These are phyloP conservation scores for Odontamblyopus rebecca DNA, from an alignment of 2,797 vertebrate genomes.

Conservation along the genomic window DNA sequence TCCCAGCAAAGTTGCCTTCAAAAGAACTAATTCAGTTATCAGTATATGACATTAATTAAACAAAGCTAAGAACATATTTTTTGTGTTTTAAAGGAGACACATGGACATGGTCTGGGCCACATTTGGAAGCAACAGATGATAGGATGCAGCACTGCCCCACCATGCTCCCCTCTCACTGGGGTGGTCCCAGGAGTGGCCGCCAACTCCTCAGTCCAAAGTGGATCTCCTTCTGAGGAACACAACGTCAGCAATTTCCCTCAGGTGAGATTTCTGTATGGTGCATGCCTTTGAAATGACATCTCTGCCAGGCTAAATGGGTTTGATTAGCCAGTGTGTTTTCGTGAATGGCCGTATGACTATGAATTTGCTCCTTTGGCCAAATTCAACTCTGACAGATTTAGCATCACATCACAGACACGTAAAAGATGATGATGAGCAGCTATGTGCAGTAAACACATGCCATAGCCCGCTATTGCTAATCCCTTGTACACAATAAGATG, in stretches of 20 bases:
- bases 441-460: slow-evolving; percentile 51
- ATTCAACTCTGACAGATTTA: slow-evolving; percentile 19
- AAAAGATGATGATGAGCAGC: slow-evolving; percentile 41
- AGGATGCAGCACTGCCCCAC: slow-evolving; percentile 59
- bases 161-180: slow-evolving; percentile 48
- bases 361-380: slow-evolving; percentile 20
- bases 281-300: slow-evolving; percentile 16
- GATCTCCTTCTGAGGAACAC: too few species aligned
- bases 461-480: slow-evolving; percentile 31
- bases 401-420: slow-evolving; percentile 35
- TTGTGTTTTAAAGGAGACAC: slow-evolving; percentile 36
- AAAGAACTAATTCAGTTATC: slow-evolving; percentile 23
- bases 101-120: slow-evolving; percentile 44
- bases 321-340: slow-evolving; percentile 26
- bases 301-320: slow-evolving; percentile 24
- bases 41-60: slow-evolving; percentile 40
- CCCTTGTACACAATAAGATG: slow-evolving; percentile 55
- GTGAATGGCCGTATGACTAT: slow-evolving; percentile 42
- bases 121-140: slow-evolving; percentile 53
- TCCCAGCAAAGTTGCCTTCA: slow-evolving; percentile 2
- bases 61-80: slow-evolving; percentile 25
- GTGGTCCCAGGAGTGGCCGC: slow-evolving; percentile 50
- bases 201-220: slow-evolving; percentile 29
- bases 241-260: slow-evolving; percentile 51
- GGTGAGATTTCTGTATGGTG: slow-evolving; percentile 41